A percentile compares a stretch with the other conserved stretches of the same genome.
Conservation (phyloP, 2,888 invertebrate species). For the Sarcophaga carnaria region DNA sequence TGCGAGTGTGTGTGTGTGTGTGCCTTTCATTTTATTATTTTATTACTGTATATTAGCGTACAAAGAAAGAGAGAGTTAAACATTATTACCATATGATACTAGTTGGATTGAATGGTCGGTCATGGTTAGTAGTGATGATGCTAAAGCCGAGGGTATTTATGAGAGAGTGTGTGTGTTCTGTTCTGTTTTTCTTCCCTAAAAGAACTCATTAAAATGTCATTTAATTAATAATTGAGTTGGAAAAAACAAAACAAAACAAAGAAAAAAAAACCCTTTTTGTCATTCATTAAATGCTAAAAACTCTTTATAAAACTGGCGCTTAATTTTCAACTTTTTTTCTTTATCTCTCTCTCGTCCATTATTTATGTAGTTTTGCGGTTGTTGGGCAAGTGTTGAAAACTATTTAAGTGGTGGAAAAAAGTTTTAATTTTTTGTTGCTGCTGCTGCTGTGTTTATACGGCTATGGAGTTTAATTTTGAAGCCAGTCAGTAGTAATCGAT, state of each 20-base stretch:
- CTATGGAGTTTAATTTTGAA: not conserved
- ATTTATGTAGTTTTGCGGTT: constrained; percentile 12
- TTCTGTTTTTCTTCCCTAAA: not conserved
- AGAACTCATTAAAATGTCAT: constrained; percentile 69
- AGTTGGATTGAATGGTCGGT: no score
- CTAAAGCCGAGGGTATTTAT: not conserved
- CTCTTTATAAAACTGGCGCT: constrained; percentile 57
- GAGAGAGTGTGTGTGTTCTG: no score
- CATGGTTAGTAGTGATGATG: not conserved
- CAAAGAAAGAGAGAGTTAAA: no score
- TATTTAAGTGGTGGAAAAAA: not conserved
- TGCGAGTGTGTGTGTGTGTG: no score
- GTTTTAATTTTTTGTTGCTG: not conserved
- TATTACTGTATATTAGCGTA: no score
- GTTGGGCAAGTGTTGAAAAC: constrained; percentile 11
- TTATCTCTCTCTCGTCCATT: not conserved
- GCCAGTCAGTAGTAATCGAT: not conserved
- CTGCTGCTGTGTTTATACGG: not conserved
- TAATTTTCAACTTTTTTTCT: constrained; percentile 33
- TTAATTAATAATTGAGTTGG: constrained; percentile 70
- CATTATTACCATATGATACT: no score
- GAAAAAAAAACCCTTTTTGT: constrained; percentile 43
- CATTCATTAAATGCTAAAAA: constrained; percentile 52
- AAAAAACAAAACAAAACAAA: constrained; percentile 8
- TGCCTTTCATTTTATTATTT: no score